Percentiles rank a stretch among this genome's conserved stretches.
Evolutionary conservation across 2,888 invertebrate genomes (phyloP).

Genomic region (Ptychoptera albimana): DNA sequence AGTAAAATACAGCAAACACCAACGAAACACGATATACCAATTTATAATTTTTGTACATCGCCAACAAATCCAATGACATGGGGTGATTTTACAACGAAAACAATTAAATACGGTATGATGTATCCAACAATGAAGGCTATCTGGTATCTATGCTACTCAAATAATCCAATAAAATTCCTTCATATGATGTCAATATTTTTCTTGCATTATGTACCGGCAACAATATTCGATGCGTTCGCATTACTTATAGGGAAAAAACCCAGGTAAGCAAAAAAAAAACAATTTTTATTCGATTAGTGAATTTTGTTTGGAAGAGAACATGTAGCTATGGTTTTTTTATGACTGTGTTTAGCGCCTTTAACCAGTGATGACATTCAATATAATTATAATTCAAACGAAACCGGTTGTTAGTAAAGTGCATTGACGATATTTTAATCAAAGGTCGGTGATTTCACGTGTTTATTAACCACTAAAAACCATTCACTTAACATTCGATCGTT

Average conservation of each 20-base stretch:
- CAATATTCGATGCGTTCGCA: constrained; percentile 39
- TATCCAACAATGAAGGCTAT: constrained; percentile 48
- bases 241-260: constrained; percentile 40
- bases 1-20: constrained; percentile 11
- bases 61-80: constrained; percentile 69
- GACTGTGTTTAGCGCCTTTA: too few species aligned
- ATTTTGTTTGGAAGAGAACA: too few species aligned
- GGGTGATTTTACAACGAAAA: constrained; percentile 45
- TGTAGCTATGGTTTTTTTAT: too few species aligned
- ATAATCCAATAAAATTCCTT: constrained; percentile 37
- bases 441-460: too few species aligned
- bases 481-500: too few species aligned
- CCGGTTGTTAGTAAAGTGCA: too few species aligned
- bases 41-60: constrained; percentile 81
- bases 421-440: too few species aligned
- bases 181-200: constrained; percentile 41
- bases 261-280: constrained; percentile 31
- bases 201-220: constrained; percentile 48
- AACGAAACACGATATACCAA: constrained; percentile 35
- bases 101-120: constrained; percentile 37
- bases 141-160: constrained; percentile 48
- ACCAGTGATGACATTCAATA: too few species aligned
- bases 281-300: too few species aligned
- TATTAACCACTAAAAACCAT: too few species aligned
- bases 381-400: neutral